Evolutionary conservation across 2,888 invertebrate genomes (phyloP).

Genomic region (Cerceris rybyensis): DNA sequence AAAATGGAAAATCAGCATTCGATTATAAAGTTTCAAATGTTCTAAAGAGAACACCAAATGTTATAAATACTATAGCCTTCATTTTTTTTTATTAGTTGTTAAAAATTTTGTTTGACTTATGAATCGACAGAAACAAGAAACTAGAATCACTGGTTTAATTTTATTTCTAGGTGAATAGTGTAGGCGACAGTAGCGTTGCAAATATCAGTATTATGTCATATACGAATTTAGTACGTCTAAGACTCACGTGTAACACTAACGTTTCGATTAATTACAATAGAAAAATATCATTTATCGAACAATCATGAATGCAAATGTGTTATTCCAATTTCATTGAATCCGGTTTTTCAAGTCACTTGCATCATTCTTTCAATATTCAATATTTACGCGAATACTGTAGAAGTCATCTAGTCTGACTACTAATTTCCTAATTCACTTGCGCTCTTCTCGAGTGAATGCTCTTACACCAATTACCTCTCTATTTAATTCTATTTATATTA

Average conservation of each 20-base stretch:
- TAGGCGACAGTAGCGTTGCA: conserved; percentile 25
- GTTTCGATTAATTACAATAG: neutral
- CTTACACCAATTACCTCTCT: neutral
- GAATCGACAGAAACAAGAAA: conserved; percentile 34
- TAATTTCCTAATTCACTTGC: conserved; percentile 1
- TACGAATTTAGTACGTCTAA: conserved; percentile 44
- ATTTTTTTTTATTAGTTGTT: neutral
- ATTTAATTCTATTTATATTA: neutral
- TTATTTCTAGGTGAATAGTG: conserved; percentile 23
- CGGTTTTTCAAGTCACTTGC: no score
- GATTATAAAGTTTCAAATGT: no score
- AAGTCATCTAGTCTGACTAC: neutral
- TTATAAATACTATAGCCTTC: no score
- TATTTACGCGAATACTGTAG: neutral
- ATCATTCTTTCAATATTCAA: no score
- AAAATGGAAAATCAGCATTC: no score
- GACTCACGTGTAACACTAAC: neutral
- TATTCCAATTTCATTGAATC: no score
- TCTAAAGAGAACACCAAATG: no score
- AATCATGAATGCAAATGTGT: neutral
- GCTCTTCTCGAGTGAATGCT: neutral
- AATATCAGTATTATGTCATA: conserved; percentile 48
- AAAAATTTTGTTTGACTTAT: neutral
- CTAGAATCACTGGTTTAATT: conserved; percentile 37
- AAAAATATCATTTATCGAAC: conserved; percentile 7